Evolutionary conservation across 2,113 vertebrate species (phyloP), one percentile per base, ranked within the genome.

Genomic region (Symphodus melops): DNA sequence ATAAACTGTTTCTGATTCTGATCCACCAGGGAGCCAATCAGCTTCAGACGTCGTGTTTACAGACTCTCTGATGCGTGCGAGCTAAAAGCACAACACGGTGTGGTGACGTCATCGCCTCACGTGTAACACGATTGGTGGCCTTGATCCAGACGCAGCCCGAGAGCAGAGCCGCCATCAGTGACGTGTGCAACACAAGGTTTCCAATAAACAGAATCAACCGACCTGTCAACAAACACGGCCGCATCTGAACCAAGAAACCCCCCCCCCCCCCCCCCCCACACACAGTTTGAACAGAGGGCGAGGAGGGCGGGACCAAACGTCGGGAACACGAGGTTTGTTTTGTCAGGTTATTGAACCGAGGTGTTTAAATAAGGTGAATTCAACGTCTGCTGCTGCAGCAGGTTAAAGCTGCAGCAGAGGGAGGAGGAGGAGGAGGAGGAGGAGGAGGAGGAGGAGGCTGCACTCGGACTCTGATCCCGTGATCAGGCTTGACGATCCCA

Each of bases 111-210:
- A 85, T 88, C 82, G 89, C 82, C 88, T 89, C 88, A 83, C 72
- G 51, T 90, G 87, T 89, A 90, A 92, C 84, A 88, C 88, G 90
- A 91, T 91, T 84, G 90, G 89, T 89, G 82, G 88, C 87, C 79
- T 75, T 76, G 68, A 92, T 91, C 86, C 87, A 91, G 89, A 87
- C 57, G 74, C 82, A 61, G 69, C 71, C 70, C 52, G 12, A 53
- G 75, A 54, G 69, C 75, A 88, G 85, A 85, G 84, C 83, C 85
- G 88, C 86, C 77, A 92, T 90, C 89, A 92, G 93, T 88, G 89
- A 86, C 64, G 19, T 60, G 82, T 13, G 68, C 71, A 82, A 87
- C 88, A 81, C 23, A 65, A 84, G 82, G 76, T 74, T 88, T 88
- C 25, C 72, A 87, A 88, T 89, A 87, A 94, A 90, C 91, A 93